Conservation (phyloP, 2,888 invertebrate species). For the Himalopsyche anomala region DNA sequence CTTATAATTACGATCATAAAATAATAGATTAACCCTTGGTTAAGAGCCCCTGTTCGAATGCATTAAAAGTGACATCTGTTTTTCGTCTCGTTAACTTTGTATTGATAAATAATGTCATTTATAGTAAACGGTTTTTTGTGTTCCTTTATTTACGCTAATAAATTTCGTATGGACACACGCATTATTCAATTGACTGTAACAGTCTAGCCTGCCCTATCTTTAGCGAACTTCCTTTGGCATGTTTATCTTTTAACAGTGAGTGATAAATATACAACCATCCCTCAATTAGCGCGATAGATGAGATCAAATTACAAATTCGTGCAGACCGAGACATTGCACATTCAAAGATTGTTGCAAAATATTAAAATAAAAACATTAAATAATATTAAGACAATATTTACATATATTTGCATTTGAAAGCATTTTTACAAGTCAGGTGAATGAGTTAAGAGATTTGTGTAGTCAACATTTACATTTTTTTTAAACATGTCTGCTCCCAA, state of each 20-base stretch:
- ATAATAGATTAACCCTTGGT: constrained; percentile 19
- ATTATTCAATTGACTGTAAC: constrained; percentile 18
- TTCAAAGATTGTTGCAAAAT: no score
- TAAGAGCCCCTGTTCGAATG: constrained; percentile 27
- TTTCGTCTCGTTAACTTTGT: constrained; percentile 58
- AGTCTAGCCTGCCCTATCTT: neutral
- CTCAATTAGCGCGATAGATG: no score
- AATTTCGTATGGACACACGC: constrained; percentile 11
- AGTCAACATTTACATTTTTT: no score
- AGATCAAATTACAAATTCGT: no score
- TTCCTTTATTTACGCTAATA: constrained; percentile 25
- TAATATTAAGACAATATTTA: no score
- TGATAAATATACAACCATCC: no score
- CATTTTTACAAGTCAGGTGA: no score
- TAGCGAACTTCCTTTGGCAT: neutral
- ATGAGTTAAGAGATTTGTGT: no score
- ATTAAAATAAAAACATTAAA: no score
- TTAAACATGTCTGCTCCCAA: no score
- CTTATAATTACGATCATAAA: neutral
- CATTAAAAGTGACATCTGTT: constrained; percentile 59
- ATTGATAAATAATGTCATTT: constrained; percentile 56
- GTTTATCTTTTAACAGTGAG: neutral
- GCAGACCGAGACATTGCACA: no score
- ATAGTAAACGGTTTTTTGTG: constrained; percentile 45
- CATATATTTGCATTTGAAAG: no score